These are phyloP conservation scores for Aphrocallistes beatrix DNA, from an alignment of 37 sponge, comb jelly and placozoan species.

Conservation along the genomic window DNA sequence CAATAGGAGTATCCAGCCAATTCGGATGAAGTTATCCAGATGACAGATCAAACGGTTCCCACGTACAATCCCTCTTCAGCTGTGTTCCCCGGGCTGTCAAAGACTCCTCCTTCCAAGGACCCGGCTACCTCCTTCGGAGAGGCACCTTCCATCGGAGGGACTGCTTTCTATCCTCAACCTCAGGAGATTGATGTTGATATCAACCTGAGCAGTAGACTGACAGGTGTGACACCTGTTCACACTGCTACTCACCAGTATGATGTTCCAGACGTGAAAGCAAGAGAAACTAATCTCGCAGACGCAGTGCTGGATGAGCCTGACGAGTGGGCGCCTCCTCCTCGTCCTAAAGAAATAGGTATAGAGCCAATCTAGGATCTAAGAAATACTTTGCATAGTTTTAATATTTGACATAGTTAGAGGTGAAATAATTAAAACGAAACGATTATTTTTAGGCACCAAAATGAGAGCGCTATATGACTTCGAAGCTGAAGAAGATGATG, in stretches of 20 bases:
- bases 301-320: not conserved
- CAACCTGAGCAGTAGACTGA: not conserved
- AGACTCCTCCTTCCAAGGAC: not conserved
- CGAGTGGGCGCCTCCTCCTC: not conserved
- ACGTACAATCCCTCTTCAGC: not conserved
- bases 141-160: no score
- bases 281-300: not conserved
- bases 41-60: not conserved
- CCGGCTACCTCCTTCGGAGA: not conserved
- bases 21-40: not conserved
- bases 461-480: slow-evolving; percentile 91
- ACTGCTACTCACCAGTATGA: not conserved
- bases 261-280: not conserved
- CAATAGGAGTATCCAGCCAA: not conserved
- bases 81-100: not conserved
- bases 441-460: slow-evolving; percentile 26
- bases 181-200: not conserved
- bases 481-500: slow-evolving; percentile 95
- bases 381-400: no score
- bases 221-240: not conserved
- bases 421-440: no score
- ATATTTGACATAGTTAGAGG: no score
- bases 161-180: not conserved
- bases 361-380: no score
- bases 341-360: not conserved